Percentiles rank a stretch among this genome's conserved stretches.
These are phyloP conservation scores for Ophthalmolycus amberensis DNA, from an alignment of 2,113 vertebrate species.

Conservation along the genomic window DNA sequence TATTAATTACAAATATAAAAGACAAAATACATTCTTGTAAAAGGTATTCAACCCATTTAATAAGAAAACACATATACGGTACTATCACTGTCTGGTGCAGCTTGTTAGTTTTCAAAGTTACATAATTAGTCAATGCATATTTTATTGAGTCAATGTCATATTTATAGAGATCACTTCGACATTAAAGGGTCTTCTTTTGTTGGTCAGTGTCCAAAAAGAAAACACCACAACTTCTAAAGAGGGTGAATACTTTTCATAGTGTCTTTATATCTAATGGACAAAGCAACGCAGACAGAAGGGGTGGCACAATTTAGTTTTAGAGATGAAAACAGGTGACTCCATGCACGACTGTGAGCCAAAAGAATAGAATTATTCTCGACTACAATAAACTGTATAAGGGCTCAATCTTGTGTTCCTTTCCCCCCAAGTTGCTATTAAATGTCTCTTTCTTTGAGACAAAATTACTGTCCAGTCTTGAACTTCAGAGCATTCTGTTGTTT, in stretches of 20 bases:
- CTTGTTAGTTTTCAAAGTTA: not conserved
- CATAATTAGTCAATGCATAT: not conserved
- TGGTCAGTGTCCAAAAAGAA: not conserved
- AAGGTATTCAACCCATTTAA: not conserved
- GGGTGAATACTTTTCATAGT: not conserved
- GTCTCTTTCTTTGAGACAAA: conserved; percentile 37
- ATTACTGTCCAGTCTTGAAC: conserved; percentile 46
- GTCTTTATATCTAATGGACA: not conserved
- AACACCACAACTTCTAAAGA: not conserved
- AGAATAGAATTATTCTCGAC: conserved; percentile 3
- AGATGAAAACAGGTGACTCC: not conserved
- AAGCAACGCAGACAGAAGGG: not conserved
- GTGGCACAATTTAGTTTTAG: not conserved
- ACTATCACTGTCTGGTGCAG: not conserved
- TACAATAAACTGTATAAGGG: not conserved
- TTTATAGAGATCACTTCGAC: not conserved
- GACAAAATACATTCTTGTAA: not conserved
- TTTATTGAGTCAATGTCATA: not conserved
- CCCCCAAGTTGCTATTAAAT: not conserved
- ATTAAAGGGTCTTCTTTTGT: not conserved
- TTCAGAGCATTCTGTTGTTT: conserved; percentile 57
- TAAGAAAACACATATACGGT: not conserved
- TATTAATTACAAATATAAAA: not conserved
- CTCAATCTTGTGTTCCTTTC: conserved; percentile 14
- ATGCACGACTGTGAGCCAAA: not conserved